Conservation (phyloP, 2,888 invertebrate species). For the Rhorus exstirpatorius region DNA sequence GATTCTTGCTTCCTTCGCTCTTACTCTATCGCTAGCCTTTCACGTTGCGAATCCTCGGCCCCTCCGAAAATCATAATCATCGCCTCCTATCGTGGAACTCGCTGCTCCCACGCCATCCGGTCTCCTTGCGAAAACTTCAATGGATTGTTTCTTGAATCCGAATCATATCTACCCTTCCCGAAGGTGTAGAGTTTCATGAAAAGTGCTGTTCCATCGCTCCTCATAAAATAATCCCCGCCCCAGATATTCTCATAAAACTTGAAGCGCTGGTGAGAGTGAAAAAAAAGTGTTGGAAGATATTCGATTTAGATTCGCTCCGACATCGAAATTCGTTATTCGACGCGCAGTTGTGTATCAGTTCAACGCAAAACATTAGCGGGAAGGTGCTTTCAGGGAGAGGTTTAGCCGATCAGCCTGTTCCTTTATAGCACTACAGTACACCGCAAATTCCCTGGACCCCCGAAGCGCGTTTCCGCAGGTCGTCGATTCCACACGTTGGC, state of each 20-base stretch:
- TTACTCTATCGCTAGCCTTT: too few species aligned
- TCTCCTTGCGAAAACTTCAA: background rate
- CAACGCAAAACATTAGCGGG: conserved; percentile 73
- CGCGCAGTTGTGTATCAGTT: conserved; percentile 71
- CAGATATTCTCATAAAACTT: background rate
- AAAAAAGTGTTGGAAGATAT: background rate
- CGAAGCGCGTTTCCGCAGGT: conserved; percentile 56
- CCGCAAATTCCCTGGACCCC: conserved; percentile 78
- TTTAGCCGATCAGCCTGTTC: conserved; percentile 10
- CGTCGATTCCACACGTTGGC: conserved; percentile 54
- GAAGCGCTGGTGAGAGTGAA: background rate
- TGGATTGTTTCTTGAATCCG: background rate
- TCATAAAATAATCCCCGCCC: background rate
- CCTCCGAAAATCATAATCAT: conserved; percentile 50
- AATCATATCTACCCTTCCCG: background rate
- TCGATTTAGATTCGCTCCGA: conserved; percentile 34
- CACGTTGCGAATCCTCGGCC: too few species aligned
- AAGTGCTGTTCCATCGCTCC: background rate
- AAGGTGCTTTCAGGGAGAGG: background rate
- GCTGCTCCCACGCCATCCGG: background rate
- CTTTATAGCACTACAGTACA: conserved; percentile 63
- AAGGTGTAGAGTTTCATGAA: background rate
- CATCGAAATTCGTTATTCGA: conserved; percentile 39
- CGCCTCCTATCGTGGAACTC: conserved; percentile 7
- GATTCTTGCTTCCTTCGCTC: conserved; percentile 37